Evolutionary conservation across 2,888 invertebrate species (phyloP).

Genomic region (Aleiodes alternator): DNA sequence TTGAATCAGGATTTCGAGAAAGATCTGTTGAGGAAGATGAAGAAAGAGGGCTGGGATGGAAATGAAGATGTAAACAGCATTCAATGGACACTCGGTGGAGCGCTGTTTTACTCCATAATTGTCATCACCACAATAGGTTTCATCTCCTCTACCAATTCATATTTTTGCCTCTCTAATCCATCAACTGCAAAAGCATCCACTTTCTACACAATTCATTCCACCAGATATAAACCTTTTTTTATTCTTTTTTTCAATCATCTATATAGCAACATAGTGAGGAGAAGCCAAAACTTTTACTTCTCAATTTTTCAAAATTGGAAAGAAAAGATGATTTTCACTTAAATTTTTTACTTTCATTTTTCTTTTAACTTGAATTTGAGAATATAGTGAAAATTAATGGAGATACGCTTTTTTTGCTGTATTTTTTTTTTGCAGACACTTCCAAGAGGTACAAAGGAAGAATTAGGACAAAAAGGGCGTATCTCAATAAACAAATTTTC

Average conservation of each 20-base stretch:
- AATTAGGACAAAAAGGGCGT: no score
- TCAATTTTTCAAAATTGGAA: no score
- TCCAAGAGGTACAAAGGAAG: no score
- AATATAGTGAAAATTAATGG: no score
- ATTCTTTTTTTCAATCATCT: conserved; percentile 10
- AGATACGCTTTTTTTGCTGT: no score
- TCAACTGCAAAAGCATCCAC: conserved; percentile 2
- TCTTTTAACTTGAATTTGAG: no score
- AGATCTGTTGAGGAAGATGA: conserved; percentile 88
- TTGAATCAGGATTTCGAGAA: conserved; percentile 79
- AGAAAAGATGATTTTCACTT: no score
- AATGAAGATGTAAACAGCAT: conserved; percentile 79
- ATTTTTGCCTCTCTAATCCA: conserved; percentile 13
- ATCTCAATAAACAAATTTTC: no score
- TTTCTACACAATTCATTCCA: neutral
- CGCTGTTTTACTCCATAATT: conserved; percentile 95
- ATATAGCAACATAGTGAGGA: no score
- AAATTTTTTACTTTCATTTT: no score
- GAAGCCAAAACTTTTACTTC: no score
- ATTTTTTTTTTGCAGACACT: no score
- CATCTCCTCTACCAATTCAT: conserved; percentile 61
- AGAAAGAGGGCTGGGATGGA: conserved; percentile 93
- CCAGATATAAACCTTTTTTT: conserved; percentile 3
- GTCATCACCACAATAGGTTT: conserved; percentile 97
- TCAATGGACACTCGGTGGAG: conserved; percentile 93